These are phyloP conservation scores for Odontamblyopus lacepedii DNA, from an alignment of 2,797 vertebrate genomes.

Conservation along the genomic window DNA sequence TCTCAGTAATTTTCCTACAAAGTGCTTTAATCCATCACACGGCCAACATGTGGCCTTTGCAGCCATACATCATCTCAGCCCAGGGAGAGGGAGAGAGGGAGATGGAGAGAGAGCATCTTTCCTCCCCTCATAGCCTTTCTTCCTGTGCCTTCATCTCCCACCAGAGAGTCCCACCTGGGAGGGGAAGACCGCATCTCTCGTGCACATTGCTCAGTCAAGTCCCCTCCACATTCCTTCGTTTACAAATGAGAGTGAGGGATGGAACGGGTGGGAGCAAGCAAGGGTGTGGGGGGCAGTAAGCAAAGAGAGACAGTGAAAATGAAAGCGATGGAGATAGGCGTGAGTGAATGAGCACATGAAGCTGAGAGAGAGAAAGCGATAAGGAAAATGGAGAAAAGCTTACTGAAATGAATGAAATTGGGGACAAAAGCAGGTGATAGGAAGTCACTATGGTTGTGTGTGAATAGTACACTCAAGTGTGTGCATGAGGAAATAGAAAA, in stretches of 20 bases:
- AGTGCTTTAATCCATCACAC: constrained; percentile 99
- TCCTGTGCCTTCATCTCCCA: constrained; percentile 40
- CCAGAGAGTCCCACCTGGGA: constrained; percentile 64
- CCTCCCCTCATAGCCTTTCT: constrained; percentile 26
- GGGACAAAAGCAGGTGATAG: constrained; percentile 66
- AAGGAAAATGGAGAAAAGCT: constrained; percentile 75
- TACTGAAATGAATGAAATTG: constrained; percentile 71
- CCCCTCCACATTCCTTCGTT: constrained; percentile 46
- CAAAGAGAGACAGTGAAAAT: constrained; percentile 63
- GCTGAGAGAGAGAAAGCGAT: constrained; percentile 70
- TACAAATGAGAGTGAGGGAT: constrained; percentile 69
- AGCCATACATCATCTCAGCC: constrained; percentile 97
- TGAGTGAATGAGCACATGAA: constrained; percentile 61
- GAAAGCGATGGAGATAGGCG: constrained; percentile 73
- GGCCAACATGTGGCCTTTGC: constrained; percentile 97
- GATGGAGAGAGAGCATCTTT: constrained; percentile 46
- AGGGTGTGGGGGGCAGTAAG: constrained; percentile 28
- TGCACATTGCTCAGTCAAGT: constrained; percentile 53
- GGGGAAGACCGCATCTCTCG: constrained; percentile 55
- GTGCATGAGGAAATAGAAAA: constrained; percentile 48
- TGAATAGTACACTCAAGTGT: constrained; percentile 38
- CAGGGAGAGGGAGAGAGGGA: constrained; percentile 82
- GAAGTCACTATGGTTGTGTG: constrained; percentile 33
- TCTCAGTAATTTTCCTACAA: constrained; percentile 99
- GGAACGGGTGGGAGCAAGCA: constrained; percentile 37